Evolutionary conservation across 2,797 vertebrate species (phyloP), one percentile per base, ranked within the genome.

Genomic region (Muscicapa striata): DNA sequence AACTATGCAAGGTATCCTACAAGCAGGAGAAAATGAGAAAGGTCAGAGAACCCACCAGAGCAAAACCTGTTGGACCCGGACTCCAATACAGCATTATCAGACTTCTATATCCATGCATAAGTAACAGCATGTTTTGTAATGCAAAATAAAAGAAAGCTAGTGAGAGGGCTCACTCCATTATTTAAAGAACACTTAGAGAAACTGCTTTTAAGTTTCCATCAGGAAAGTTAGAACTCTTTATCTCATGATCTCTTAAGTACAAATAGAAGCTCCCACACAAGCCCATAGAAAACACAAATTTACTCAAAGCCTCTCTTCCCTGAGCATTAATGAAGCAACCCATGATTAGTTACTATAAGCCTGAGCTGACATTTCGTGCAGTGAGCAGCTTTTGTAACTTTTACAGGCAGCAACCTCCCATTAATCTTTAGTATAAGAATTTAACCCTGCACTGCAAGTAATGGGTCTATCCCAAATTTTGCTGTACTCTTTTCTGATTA

Each of bases 241-340:
- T 84, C 62, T 90, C 43, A 54, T 41, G 51, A 90, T 76, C 62
- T 61, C 52, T 34, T 14, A 80, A 66, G 45, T 38, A 69, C 51
- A 58, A 92, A 63, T 2, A 77, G 58, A 83, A 23, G 52, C 80
- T 87, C n/a, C 45, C 57, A 73, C 46, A 85, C n/a, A 86, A 45
- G 54, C 13, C 38, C 46, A 75, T 41, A 36, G 84, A 87, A 94
- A 91, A 86, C 51, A 85, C n/a, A 62, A 66, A 87, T 83, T 93
- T 72, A 78, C 61, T 67, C 67, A 46, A 76, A 79, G 36, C 13
- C 10, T 45, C 66, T 63, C 24, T 58, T 81, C 49, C 15, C 32
- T 15, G 23, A 77, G 69, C 26, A 3, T 66, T 19, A 79, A 67
- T 63, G 36, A 69, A 91, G 45, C 24, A 72, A 74, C 32, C n/a